A percentile compares a stretch with the other conserved stretches of the same genome.
These are phyloP conservation scores for Antheraea mylitta DNA, from an alignment of 1,140 invertebrate genomes.

Conservation along the genomic window DNA sequence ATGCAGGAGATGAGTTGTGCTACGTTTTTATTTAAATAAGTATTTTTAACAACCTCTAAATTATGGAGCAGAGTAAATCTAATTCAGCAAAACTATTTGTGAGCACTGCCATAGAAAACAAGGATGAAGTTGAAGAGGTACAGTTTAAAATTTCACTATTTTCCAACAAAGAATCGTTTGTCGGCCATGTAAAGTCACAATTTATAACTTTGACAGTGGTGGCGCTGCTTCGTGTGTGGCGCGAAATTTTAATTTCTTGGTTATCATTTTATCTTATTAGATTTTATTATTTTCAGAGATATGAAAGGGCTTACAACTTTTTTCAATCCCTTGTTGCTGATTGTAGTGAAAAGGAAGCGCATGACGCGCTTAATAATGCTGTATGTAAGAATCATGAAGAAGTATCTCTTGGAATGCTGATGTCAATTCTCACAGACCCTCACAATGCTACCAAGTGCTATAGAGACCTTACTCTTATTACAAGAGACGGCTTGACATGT, in stretches of 20 bases:
- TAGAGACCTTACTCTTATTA: constrained; percentile 93
- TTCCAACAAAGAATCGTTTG: constrained; percentile 78
- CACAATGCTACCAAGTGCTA: constrained; percentile 91
- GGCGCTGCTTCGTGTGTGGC: constrained; percentile 61
- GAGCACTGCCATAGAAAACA: constrained; percentile 86
- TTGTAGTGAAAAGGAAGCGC: constrained; percentile 95
- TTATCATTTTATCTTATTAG: constrained; percentile 34
- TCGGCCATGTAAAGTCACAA: constrained; percentile 79
- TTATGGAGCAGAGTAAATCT: constrained; percentile 81
- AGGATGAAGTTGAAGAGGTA: constrained; percentile 92
- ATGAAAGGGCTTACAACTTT: constrained; percentile 89
- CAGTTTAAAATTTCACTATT: constrained; percentile 74
- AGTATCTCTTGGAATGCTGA: constrained; percentile 93
- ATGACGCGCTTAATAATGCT: constrained; percentile 93
- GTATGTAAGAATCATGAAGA: constrained; percentile 95
- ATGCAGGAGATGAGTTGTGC: constrained; percentile 78
- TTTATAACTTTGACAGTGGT: constrained; percentile 72
- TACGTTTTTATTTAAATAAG: constrained; percentile 72
- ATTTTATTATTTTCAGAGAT: constrained; percentile 87
- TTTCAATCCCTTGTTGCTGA: constrained; percentile 88
- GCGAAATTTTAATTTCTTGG: constrained; percentile 54
- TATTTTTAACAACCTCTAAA: constrained; percentile 68
- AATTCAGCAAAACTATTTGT: constrained; percentile 79
- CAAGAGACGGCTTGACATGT: constrained; percentile 91
- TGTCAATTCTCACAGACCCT: constrained; percentile 93